These are phyloP conservation scores for Xiphophorus maculatus DNA, from an alignment of 2,113 vertebrate species.

Conservation along the genomic window DNA sequence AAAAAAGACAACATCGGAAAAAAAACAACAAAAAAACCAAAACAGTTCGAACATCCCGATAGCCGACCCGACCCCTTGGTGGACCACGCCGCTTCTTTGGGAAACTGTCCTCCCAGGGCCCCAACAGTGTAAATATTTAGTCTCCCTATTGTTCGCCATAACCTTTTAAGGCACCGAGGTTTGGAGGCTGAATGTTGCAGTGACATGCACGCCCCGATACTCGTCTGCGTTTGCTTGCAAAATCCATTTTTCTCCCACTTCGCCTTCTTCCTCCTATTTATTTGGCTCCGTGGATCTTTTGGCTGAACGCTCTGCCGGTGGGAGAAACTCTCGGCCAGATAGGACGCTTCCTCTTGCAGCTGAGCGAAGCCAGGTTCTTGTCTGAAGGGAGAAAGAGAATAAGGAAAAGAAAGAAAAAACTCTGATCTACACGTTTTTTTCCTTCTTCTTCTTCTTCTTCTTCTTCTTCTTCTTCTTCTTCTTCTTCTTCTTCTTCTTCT, in stretches of 20 bases:
- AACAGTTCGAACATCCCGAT: too few relatives aligned
- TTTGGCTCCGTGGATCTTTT: slow-evolving; percentile 35
- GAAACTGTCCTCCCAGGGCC: slow-evolving; percentile 31
- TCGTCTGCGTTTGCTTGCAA: slow-evolving; percentile 27
- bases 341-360: slow-evolving; percentile 27
- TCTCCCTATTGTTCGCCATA: slow-evolving; percentile 55
- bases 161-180: slow-evolving; percentile 32
- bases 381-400: slow-evolving; percentile 15
- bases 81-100: slow-evolving; percentile 9
- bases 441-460: not conserved
- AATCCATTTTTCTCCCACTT: not conserved
- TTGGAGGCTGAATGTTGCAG: slow-evolving; percentile 30
- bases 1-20: too few relatives aligned
- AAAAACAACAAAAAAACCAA: too few relatives aligned
- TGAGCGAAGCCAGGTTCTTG: slow-evolving; percentile 63
- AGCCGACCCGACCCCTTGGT: too few relatives aligned
- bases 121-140: slow-evolving; percentile 74
- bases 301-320: slow-evolving; percentile 22
- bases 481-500: too few relatives aligned
- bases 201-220: slow-evolving; percentile 6
- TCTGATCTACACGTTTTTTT: slow-evolving; percentile 37
- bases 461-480: slow-evolving; percentile 31
- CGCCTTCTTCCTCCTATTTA: not conserved
- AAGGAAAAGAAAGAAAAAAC: too few relatives aligned
- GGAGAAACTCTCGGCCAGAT: slow-evolving; percentile 39